phyloP scores from a whole-genome alignment of 2,797 vertebrate genomes.

The Cossypha caffra region DNA sequence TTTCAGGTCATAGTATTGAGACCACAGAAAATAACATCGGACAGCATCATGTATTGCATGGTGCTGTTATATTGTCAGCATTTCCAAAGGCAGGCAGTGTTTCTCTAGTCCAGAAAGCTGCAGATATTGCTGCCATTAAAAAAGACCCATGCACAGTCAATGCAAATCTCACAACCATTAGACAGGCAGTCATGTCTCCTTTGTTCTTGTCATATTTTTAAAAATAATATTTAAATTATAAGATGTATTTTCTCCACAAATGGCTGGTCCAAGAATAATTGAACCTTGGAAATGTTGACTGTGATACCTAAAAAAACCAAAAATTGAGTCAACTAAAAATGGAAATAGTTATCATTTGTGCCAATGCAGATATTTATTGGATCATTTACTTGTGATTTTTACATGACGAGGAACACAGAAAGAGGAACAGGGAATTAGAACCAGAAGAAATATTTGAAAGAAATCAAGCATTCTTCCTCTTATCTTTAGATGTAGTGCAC shows the following conservation, averaged over 20 bases:
- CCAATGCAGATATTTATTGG: neutral
- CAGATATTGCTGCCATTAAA: neutral
- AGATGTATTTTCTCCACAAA: neutral
- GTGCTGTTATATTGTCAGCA: neutral
- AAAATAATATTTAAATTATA: neutral
- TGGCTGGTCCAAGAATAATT: neutral
- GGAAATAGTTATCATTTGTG: neutral
- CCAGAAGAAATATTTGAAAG: neutral
- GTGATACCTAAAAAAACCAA: neutral
- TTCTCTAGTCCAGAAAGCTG: neutral
- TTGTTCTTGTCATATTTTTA: rapidly evolving
- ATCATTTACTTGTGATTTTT: neutral
- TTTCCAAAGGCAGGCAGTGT: neutral
- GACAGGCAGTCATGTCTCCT: neutral
- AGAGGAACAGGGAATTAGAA: neutral
- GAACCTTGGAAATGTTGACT: neutral
- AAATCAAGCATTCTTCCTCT: rapidly evolving
- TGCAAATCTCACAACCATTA: neutral
- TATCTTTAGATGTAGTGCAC: neutral
- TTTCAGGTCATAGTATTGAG: neutral
- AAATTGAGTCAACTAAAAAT: neutral
- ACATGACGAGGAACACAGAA: neutral
- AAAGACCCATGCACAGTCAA: rapidly evolving
- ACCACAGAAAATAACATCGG: neutral
- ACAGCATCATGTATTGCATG: neutral